A percentile compares a stretch with the other conserved stretches of the same genome.
Conservation (phyloP, 2,888 invertebrate genomes). For the Leptodirus hochenwartii region DNA sequence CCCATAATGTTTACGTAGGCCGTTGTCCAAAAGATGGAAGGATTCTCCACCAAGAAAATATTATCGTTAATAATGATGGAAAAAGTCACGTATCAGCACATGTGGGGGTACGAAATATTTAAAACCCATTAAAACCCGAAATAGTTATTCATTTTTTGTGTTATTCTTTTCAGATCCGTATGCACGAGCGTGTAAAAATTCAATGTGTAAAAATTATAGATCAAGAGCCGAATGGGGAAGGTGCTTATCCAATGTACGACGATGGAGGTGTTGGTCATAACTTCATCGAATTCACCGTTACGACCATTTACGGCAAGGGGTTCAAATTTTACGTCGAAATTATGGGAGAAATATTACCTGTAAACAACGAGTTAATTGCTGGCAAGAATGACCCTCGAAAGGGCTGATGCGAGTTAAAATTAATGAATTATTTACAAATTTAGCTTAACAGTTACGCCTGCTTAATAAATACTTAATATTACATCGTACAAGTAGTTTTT, state of each 20-base stretch:
- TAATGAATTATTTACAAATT: too few species aligned
- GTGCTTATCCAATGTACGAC: slow-evolving; percentile 19
- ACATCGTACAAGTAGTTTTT: too few species aligned
- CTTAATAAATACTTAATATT: too few species aligned
- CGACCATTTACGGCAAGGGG: slow-evolving; percentile 27
- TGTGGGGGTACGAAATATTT: background rate
- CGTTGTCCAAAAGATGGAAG: slow-evolving; percentile 19
- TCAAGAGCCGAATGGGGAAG: slow-evolving; percentile 19
- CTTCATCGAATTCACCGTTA: slow-evolving; percentile 26
- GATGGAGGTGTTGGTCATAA: slow-evolving; percentile 27
- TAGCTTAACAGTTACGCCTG: too few species aligned
- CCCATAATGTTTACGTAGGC: slow-evolving; percentile 24
- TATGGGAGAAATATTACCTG: too few species aligned
- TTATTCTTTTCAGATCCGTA: slow-evolving; percentile 21
- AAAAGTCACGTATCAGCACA: slow-evolving; percentile 22
- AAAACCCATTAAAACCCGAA: slow-evolving; percentile 1
- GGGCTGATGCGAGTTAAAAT: too few species aligned
- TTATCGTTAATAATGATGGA: slow-evolving; percentile 25
- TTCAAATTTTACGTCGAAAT: slow-evolving; percentile 30
- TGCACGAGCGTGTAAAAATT: slow-evolving; percentile 25
- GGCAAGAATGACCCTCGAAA: too few species aligned
- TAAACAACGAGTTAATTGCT: too few species aligned
- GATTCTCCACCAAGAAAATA: slow-evolving; percentile 24
- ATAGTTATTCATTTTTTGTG: slow-evolving; percentile 6
- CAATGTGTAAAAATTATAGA: slow-evolving; percentile 27